A percentile compares a stretch with the other conserved stretches of the same genome.
These are phyloP conservation scores for Eupsittula cactorum DNA, from an alignment of 2,113 vertebrate genomes.

Conservation along the genomic window DNA sequence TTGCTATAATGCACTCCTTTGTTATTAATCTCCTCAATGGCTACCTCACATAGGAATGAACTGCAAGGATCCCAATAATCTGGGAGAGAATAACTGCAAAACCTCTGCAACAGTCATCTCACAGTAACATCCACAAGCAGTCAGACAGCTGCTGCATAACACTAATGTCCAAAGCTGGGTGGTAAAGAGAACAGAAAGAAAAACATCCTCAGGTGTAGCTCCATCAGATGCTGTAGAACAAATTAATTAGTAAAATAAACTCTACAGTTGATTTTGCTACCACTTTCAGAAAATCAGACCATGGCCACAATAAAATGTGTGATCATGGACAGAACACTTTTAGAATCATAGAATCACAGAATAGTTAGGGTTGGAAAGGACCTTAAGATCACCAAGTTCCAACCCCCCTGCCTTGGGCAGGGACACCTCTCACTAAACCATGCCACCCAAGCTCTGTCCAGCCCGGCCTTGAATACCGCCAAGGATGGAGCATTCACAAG, in stretches of 20 bases:
- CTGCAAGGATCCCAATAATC: background rate
- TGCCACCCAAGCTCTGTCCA: no score
- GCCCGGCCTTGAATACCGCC: no score
- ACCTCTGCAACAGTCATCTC: background rate
- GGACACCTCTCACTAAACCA: no score
- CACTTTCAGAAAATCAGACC: background rate
- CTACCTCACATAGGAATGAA: background rate
- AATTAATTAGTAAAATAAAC: background rate
- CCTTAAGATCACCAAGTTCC: no score
- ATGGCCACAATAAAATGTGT: background rate
- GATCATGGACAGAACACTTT: background rate
- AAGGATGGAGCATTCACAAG: no score
- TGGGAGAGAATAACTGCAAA: background rate
- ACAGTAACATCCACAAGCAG: background rate
- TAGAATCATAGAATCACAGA: no score
- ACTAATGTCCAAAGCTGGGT: background rate
- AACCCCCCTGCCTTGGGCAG: no score
- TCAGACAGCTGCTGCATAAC: background rate
- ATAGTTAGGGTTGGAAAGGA: no score
- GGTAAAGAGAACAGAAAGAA: background rate
- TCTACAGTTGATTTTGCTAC: background rate
- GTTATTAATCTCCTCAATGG: background rate
- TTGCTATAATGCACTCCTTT: background rate
- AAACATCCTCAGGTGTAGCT: background rate
- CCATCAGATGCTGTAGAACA: background rate